Evolutionary conservation across 2,888 invertebrate species (phyloP).

Genomic region (Schrankia costaestrigalis): DNA sequence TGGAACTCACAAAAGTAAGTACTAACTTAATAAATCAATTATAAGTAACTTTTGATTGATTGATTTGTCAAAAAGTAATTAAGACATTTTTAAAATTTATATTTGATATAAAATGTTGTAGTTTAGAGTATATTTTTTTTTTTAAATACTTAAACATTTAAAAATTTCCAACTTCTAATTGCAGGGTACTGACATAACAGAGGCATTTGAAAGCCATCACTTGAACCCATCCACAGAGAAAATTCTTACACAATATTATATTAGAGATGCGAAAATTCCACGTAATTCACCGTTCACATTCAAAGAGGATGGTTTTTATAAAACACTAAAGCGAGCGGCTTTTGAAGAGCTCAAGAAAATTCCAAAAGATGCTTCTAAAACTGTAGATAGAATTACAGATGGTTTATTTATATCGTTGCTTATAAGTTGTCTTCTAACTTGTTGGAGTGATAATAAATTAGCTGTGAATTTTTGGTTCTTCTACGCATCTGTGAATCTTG

Average conservation of each 20-base stretch:
- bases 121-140: not conserved
- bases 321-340: slow-evolving; percentile 82
- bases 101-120: too few species aligned
- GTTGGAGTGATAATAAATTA: slow-evolving; percentile 50
- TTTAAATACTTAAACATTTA: not conserved
- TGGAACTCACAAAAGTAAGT: slow-evolving; percentile 83
- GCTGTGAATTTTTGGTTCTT: slow-evolving; percentile 42
- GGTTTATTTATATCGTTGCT: slow-evolving; percentile 57
- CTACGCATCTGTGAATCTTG: slow-evolving; percentile 71
- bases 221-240: slow-evolving; percentile 75
- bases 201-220: slow-evolving; percentile 82
- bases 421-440: slow-evolving; percentile 46
- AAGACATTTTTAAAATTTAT: not conserved
- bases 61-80: not conserved
- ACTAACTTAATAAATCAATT: too few species aligned
- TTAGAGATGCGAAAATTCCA: slow-evolving; percentile 82
- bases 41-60: not conserved
- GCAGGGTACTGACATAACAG: slow-evolving; percentile 83
- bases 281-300: slow-evolving; percentile 88
- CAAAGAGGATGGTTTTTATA: slow-evolving; percentile 87
- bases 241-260: slow-evolving; percentile 83
- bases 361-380: slow-evolving; percentile 40
- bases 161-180: slow-evolving; percentile 24
- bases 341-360: slow-evolving; percentile 79
- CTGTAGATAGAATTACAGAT: slow-evolving; percentile 55